Evolutionary conservation across 2,888 invertebrate genomes (phyloP).

Genomic region (Synergus japonicus): DNA sequence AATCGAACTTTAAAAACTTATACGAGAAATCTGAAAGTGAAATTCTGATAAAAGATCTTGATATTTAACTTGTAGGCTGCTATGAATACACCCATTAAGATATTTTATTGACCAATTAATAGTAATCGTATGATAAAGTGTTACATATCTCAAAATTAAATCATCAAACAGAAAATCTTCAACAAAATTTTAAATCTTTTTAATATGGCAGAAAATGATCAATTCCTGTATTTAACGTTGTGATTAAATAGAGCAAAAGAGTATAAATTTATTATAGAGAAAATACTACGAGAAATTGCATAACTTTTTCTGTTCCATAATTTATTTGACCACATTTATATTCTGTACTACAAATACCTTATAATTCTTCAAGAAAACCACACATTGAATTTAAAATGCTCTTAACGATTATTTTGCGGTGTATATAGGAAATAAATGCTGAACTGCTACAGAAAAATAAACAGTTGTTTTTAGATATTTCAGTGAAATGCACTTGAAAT

Average conservation of each 20-base stretch:
- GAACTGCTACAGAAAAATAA: neutral
- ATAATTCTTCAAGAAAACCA: neutral
- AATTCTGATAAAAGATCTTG: slow-evolving; percentile 22
- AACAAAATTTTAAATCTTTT: neutral
- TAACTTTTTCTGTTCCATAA: neutral
- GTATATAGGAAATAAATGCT: no score
- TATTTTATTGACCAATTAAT: neutral
- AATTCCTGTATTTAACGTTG: neutral
- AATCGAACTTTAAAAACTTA: neutral
- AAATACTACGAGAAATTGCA: neutral
- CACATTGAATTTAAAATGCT: neutral
- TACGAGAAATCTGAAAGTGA: slow-evolving; percentile 32
- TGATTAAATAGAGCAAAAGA: neutral
- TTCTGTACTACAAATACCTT: neutral
- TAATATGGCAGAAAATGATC: neutral
- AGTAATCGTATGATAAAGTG: neutral
- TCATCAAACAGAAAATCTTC: no score
- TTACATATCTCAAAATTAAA: neutral
- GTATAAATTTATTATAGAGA: neutral
- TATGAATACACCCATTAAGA: neutral
- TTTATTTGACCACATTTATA: neutral
- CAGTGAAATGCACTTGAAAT: neutral
- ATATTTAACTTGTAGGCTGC: neutral
- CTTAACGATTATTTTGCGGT: neutral
- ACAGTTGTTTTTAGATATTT: neutral